phyloP scores from a whole-genome alignment of 2,113 vertebrate genomes.

The Sylvia atricapilla region DNA sequence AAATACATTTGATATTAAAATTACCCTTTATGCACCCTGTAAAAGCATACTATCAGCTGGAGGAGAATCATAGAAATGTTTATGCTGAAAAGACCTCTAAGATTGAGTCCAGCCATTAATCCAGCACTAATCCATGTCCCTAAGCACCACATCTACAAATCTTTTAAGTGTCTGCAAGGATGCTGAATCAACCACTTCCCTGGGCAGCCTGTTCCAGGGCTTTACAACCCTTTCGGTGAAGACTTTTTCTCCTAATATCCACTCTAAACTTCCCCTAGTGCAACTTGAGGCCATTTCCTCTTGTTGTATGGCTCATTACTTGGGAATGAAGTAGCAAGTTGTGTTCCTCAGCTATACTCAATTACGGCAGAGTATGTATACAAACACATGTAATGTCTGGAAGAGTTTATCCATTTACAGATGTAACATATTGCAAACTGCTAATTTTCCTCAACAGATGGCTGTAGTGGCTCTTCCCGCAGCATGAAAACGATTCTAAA shows the following conservation, averaged over 20 bases:
- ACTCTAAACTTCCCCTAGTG: neutral
- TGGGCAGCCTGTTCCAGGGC: neutral
- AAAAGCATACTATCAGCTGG: neutral
- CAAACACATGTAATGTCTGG: constrained; percentile 12
- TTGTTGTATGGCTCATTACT: neutral
- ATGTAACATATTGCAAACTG: constrained; percentile 62
- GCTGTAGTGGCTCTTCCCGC: neutral
- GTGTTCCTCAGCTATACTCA: neutral
- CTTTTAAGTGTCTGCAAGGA: neutral
- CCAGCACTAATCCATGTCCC: neutral
- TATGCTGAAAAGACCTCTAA: neutral
- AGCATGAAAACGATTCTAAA: neutral
- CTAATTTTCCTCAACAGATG: constrained; percentile 55
- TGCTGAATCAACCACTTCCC: neutral
- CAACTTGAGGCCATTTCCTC: neutral
- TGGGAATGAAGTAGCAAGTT: neutral
- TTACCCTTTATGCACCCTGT: neutral
- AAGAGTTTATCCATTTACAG: constrained; percentile 48
- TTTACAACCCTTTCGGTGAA: neutral
- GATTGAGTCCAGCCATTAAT: neutral
- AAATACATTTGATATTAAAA: neutral
- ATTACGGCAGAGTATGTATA: neutral
- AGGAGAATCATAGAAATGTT: neutral
- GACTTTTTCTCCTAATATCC: neutral
- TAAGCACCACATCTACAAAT: neutral